phyloP scores from a whole-genome alignment of 2,113 vertebrate genomes.

The Trichomycterus rosablanca region DNA sequence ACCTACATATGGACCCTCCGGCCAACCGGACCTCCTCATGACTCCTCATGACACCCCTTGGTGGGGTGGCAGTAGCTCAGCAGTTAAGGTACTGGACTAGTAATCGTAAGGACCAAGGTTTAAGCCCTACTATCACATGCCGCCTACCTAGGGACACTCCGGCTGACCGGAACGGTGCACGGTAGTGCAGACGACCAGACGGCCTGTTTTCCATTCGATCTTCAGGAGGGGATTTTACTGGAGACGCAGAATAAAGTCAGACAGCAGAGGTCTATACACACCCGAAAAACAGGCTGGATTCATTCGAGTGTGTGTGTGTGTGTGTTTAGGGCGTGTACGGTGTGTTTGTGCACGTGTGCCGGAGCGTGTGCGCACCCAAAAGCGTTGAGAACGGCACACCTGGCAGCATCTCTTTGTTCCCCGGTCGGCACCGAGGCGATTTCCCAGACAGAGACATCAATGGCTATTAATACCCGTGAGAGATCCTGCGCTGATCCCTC shows the following conservation, averaged over 20 bases:
- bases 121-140: too few relatives aligned
- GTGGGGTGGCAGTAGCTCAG: too few relatives aligned
- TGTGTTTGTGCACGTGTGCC: constrained; percentile 18
- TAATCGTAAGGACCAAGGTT: too few relatives aligned
- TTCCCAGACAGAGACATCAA: not conserved
- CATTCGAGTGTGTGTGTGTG: constrained; percentile 3
- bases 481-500: not conserved
- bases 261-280: not conserved
- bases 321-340: not conserved
- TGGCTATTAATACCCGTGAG: constrained; percentile 3
- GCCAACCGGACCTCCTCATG: too few relatives aligned
- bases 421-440: constrained; percentile 13
- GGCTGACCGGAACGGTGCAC: not conserved
- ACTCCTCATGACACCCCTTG: too few relatives aligned
- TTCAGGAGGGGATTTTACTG: not conserved
- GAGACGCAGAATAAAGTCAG: not conserved
- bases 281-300: not conserved
- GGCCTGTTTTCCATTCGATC: not conserved
- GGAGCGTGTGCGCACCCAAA: not conserved
- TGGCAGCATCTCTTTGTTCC: constrained; percentile 23
- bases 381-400: constrained; percentile 33
- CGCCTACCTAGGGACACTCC: too few relatives aligned
- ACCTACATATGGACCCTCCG: too few relatives aligned
- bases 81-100: too few relatives aligned
- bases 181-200: too few relatives aligned